Conservation (phyloP, 2,113 vertebrate genomes). For the Ptilonorhynchus violaceus region DNA sequence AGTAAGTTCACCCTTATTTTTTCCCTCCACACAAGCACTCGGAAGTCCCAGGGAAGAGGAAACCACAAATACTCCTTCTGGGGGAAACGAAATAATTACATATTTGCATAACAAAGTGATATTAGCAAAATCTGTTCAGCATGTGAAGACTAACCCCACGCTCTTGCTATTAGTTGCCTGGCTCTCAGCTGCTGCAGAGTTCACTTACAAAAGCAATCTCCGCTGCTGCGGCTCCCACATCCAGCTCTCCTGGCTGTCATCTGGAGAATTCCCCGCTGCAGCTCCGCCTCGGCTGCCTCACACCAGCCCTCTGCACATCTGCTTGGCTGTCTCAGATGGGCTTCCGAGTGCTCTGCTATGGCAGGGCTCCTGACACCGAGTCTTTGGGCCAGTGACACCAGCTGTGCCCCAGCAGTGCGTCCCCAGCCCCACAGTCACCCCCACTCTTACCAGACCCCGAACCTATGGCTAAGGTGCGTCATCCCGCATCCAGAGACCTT, state of each 20-base stretch:
- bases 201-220: not conserved
- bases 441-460: not conserved
- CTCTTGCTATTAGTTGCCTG: not conserved
- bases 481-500: not conserved
- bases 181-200: not conserved
- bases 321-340: not conserved
- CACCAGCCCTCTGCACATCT: not conserved
- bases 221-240: rapidly evolving
- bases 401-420: not conserved
- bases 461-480: rapidly evolving
- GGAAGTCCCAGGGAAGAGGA: not conserved
- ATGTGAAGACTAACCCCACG: not conserved
- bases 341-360: not conserved
- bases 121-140: conserved; percentile 18
- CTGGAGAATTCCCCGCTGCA: not conserved
- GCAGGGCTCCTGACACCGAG: not conserved
- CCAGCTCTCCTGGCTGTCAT: not conserved
- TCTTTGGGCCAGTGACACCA: not conserved
- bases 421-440: not conserved
- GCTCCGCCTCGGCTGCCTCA: rapidly evolving
- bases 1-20: not conserved
- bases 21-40: not conserved
- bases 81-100: conserved; percentile 27
- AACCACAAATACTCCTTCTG: conserved; percentile 19
- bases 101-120: conserved; percentile 52